Percentiles rank a stretch among this genome's conserved stretches.
Evolutionary conservation across 2,888 invertebrate species (phyloP).

Genomic region (Automeris io): DNA sequence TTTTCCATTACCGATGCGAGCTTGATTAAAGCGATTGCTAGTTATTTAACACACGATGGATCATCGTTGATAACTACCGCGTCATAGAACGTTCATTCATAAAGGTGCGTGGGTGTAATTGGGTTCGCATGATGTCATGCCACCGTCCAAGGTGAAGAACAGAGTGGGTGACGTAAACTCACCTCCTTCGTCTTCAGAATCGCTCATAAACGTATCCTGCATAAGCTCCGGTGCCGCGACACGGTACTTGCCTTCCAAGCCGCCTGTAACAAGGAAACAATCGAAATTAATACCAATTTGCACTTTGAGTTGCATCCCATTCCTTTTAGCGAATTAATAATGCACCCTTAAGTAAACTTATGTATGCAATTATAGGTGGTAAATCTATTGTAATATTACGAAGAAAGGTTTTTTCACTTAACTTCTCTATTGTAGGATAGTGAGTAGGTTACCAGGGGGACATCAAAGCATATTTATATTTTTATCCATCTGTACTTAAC

Average conservation of each 20-base stretch:
- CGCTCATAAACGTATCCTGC: slow-evolving; percentile 99
- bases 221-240: slow-evolving; percentile 98
- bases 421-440: too few relatives aligned
- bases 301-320: slow-evolving; percentile 3
- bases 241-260: slow-evolving; percentile 94
- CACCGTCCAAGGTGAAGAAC: slow-evolving; percentile 1
- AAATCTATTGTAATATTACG: too few relatives aligned
- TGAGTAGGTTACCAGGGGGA: too few relatives aligned
- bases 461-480: too few relatives aligned
- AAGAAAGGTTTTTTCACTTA: too few relatives aligned
- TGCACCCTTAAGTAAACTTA: not conserved
- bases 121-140: slow-evolving; percentile 4
- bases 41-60: not conserved
- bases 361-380: too few relatives aligned
- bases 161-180: slow-evolving; percentile 30
- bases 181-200: slow-evolving; percentile 99
- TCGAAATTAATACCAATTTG: slow-evolving; percentile 5
- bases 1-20: not conserved
- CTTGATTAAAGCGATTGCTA: not conserved
- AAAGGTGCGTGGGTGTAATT: slow-evolving; percentile 9
- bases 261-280: slow-evolving; percentile 63
- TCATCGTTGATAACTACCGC: not conserved
- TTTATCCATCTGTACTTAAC: too few relatives aligned
- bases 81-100: not conserved
- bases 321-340: slow-evolving; percentile 8